These are phyloP conservation scores for Syrphus vitripennis DNA, from an alignment of 2,888 invertebrate species.

Conservation along the genomic window DNA sequence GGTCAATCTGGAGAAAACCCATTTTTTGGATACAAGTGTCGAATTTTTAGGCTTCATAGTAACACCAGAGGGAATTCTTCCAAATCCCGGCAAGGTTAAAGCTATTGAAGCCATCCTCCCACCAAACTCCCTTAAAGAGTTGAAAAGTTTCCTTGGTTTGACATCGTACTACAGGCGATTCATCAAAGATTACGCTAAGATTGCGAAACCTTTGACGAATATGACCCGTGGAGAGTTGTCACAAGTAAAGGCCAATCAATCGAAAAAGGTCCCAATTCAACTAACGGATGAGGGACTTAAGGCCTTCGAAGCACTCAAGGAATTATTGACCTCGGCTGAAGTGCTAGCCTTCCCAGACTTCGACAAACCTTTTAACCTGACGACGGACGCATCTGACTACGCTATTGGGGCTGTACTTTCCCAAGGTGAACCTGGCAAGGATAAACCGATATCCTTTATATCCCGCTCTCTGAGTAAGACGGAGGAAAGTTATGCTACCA, in stretches of 20 bases:
- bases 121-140: no score
- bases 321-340: neutral
- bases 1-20: no score
- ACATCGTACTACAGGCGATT: neutral
- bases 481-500: no score
- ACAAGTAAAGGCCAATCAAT: neutral
- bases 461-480: no score
- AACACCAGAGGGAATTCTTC: no score
- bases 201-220: neutral
- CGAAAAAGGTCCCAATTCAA: neutral
- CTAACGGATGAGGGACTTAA: neutral
- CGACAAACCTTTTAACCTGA: conserved; percentile 9
- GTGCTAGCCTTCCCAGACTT: conserved; percentile 22
- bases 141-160: no score
- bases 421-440: conserved; percentile 1
- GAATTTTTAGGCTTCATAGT: no score
- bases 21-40: no score
- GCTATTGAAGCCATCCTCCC: no score
- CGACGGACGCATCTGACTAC: conserved; percentile 22
- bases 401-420: conserved; percentile 22
- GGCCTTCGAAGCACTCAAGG: conserved; percentile 1
- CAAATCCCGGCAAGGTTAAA: no score
- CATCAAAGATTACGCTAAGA: no score
- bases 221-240: neutral
- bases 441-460: no score